phyloP scores from a whole-genome alignment of 1,140 invertebrate species.

The Zaprionus camerounensis region DNA sequence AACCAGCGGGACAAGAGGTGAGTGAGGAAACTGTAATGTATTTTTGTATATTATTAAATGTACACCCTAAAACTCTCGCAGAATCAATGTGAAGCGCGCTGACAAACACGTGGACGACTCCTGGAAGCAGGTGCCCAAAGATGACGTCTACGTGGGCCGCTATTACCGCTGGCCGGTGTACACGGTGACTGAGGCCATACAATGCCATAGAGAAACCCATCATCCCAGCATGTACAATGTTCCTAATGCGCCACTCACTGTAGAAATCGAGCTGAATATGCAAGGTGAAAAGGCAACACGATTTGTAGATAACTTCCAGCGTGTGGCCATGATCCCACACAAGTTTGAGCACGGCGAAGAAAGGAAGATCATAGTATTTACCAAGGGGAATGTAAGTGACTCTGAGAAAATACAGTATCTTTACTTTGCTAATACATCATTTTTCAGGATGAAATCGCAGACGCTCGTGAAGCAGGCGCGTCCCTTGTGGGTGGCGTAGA shows the following conservation, averaged over 20 bases:
- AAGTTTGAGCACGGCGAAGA: slow-evolving; percentile 88
- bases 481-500: slow-evolving; percentile 88
- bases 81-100: slow-evolving; percentile 71
- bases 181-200: slow-evolving; percentile 89
- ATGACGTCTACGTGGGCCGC: slow-evolving; percentile 88
- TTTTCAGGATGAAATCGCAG: slow-evolving; percentile 85
- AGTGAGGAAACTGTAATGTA: neutral
- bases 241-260: slow-evolving; percentile 87
- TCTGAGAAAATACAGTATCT: too few relatives aligned
- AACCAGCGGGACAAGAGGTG: slow-evolving; percentile 86
- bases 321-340: slow-evolving; percentile 87
- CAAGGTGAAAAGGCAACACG: slow-evolving; percentile 86
- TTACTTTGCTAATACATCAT: neutral
- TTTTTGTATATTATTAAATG: neutral
- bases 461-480: slow-evolving; percentile 89
- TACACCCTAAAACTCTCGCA: slow-evolving; percentile 13
- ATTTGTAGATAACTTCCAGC: slow-evolving; percentile 87
- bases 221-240: slow-evolving; percentile 91
- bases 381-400: slow-evolving; percentile 85
- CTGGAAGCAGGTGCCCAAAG: slow-evolving; percentile 86
- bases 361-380: slow-evolving; percentile 89
- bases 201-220: slow-evolving; percentile 90
- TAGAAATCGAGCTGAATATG: slow-evolving; percentile 90
- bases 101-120: slow-evolving; percentile 86
- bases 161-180: slow-evolving; percentile 88